Evolutionary conservation across 2,113 vertebrate genomes (phyloP), one percentile per base, ranked within the genome.

Genomic region (Halichoeres trimaculatus): DNA sequence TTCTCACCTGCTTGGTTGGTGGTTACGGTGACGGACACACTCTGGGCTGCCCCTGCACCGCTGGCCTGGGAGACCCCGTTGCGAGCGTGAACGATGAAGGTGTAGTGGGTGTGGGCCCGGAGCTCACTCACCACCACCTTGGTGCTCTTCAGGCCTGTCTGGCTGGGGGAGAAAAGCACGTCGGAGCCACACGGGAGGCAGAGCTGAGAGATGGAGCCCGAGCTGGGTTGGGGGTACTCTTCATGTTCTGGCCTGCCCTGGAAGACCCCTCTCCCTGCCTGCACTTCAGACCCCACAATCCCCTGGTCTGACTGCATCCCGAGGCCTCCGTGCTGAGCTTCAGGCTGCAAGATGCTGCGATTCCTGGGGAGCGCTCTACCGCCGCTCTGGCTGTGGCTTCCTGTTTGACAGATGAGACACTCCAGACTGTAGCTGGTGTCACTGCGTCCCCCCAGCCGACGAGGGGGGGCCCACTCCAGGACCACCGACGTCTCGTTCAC

Each of bases 401-500:
- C 74, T 4, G 65, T 74, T 51, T 87, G 90, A 10, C 98, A 99
- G 36, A 97, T 88, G 90, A 97, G 96, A 90, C 98, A 99, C n/a
- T 99, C 96, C 50, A 99, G 93, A 0, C 95, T 96, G 91, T 98
- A 99, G 71, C 94, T 94, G 62, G 96, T 89, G 86, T 99, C 98
- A 38, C 94, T 95, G 0, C 98, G 94, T 22, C 97, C 97, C 2
- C 98, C 98, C 0, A 92, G 95, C 54, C 94, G 96, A 74, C 95
- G 95, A 0, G 98, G 98, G 0, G 95, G 83, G 53, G 94, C 96
- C 97, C 98, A 99, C 87, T 99, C 98, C 94, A 99, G 85, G 91
- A 98, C 98, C 87, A 99, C 98, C 0, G 98, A 99, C 0, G 98
- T 99, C 91, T 99, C 96, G 0, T 99, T 99, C 76, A 99, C 97